Percentiles rank a stretch among this genome's conserved stretches.
These are phyloP conservation scores for Galago senegalensis DNA, from an alignment of 2,797 vertebrate species.

Conservation along the genomic window DNA sequence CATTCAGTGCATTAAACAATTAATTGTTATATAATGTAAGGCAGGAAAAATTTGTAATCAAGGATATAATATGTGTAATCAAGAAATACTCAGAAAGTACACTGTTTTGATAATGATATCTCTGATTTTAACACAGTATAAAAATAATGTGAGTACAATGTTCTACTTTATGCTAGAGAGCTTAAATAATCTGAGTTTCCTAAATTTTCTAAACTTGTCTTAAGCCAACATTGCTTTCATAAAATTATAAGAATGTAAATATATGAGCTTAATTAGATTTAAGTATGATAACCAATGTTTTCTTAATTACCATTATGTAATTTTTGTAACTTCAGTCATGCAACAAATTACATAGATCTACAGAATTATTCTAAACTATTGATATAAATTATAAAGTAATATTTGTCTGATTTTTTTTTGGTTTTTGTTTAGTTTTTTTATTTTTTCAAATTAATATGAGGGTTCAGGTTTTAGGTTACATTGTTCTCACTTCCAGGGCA, in stretches of 20 bases:
- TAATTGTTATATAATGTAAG: not conserved
- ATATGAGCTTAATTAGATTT: not conserved
- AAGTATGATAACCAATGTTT: not conserved
- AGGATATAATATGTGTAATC: not conserved
- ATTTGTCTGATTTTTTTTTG: constrained; percentile 3
- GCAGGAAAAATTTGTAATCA: not conserved
- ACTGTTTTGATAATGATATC: not conserved
- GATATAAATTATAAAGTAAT: not conserved
- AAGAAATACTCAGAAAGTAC: not conserved
- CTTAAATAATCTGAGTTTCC: constrained; percentile 7
- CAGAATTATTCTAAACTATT: not conserved
- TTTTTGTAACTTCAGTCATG: not conserved
- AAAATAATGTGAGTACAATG: not conserved
- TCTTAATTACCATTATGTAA: not conserved
- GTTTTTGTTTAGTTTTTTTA: too few relatives aligned
- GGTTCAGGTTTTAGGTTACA: too few relatives aligned
- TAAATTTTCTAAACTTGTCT: not conserved
- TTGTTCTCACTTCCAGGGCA: too few relatives aligned
- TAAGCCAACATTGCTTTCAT: not conserved
- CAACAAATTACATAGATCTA: not conserved
- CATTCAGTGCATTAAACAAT: not conserved
- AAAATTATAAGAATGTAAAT: not conserved
- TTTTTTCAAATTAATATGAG: too few relatives aligned
- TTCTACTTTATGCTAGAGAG: not conserved
- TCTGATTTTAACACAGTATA: not conserved